Evolutionary conservation across 2,113 vertebrate species (phyloP).

Genomic region (Pontoporia blainvillei): DNA sequence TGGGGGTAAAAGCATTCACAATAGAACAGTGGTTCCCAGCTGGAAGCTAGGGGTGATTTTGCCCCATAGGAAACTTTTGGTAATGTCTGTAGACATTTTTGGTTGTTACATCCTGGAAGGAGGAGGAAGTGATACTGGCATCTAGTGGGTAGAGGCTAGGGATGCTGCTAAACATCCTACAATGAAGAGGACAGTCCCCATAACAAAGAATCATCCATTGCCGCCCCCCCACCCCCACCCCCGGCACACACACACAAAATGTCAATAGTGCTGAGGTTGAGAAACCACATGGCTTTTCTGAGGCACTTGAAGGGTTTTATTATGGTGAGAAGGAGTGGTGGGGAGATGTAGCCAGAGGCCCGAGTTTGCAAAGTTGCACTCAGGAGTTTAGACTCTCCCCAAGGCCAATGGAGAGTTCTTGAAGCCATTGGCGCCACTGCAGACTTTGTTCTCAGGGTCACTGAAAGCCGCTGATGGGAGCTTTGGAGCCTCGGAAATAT

Average conservation of each 20-base stretch:
- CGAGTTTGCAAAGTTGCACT: accelerated
- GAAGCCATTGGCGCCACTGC: accelerated
- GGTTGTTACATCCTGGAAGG: background rate
- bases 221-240: too few species aligned
- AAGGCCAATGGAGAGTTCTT: background rate
- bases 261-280: background rate
- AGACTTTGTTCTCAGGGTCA: background rate
- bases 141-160: background rate
- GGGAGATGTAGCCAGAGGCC: background rate
- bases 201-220: background rate
- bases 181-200: background rate
- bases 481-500: background rate
- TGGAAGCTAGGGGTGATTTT: background rate
- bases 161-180: background rate
- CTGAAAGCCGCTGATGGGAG: background rate
- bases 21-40: background rate
- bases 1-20: background rate
- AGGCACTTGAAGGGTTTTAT: background rate
- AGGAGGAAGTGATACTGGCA: background rate
- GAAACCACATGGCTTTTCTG: background rate
- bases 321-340: background rate
- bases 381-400: background rate
- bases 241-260: too few species aligned
- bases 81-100: background rate
- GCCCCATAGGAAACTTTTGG: background rate